These are phyloP conservation scores for Todus mexicanus DNA, from an alignment of 2,797 vertebrate genomes.

Conservation along the genomic window DNA sequence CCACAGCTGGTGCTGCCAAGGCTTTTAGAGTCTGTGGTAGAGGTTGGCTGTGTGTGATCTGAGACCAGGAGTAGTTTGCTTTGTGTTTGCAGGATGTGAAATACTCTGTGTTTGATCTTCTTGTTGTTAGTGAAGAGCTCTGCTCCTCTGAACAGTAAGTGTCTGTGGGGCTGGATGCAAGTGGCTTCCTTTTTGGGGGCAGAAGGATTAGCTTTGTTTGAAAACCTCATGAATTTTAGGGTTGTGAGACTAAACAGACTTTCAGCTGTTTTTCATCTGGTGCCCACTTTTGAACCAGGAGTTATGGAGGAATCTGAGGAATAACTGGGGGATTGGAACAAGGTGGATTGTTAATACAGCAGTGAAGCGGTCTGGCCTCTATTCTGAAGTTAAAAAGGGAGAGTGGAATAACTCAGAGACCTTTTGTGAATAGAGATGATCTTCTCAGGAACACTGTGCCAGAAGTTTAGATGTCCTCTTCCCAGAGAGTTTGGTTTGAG, in stretches of 20 bases:
- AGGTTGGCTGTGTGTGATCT: neutral
- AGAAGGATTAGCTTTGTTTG: neutral
- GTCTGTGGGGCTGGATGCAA: neutral
- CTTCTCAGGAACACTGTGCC: neutral
- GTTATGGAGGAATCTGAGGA: neutral
- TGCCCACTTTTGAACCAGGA: neutral
- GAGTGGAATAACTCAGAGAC: neutral
- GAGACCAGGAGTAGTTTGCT: neutral
- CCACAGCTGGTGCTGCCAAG: neutral
- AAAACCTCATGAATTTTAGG: neutral
- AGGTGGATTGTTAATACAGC: neutral
- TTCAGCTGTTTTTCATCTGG: neutral
- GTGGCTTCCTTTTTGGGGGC: neutral
- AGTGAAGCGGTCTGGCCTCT: neutral
- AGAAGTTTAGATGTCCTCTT: neutral
- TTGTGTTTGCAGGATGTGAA: neutral
- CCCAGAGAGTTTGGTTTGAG: neutral
- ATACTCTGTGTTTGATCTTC: neutral
- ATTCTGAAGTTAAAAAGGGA: neutral
- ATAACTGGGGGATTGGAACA: neutral
- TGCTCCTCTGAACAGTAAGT: neutral
- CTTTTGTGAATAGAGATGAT: neutral
- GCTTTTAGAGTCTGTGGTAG: neutral
- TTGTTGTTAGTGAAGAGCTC: neutral
- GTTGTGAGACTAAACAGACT: neutral